A percentile compares a stretch with the other conserved stretches of the same genome.
Evolutionary conservation across 2,113 vertebrate species (phyloP).

Genomic region (Chaetodon trifascialis): DNA sequence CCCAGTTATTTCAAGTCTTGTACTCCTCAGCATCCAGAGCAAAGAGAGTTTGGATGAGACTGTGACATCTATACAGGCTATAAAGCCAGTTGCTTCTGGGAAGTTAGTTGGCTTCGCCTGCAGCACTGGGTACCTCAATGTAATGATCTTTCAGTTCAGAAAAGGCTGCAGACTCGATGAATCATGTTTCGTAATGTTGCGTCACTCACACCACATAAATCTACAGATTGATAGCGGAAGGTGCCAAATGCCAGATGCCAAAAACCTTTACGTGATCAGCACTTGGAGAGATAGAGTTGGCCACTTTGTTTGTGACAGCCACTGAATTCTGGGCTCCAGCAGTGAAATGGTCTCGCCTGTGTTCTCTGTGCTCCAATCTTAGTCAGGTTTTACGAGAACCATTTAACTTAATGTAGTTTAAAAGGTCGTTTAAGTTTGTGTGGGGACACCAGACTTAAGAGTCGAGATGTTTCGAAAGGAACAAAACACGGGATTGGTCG

Average conservation of each 20-base stretch:
- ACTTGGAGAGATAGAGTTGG: background rate
- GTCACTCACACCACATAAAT: conserved; percentile 23
- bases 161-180: conserved; percentile 6
- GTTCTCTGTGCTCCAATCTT: background rate
- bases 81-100: background rate
- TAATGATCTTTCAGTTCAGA: conserved; percentile 15
- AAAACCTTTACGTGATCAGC: conserved; percentile 10
- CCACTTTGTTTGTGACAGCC: background rate
- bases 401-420: background rate
- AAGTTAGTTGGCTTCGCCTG: conserved; percentile 6
- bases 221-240: background rate
- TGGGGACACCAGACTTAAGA: conserved; percentile 12
- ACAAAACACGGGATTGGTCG: background rate
- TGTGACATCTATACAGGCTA: background rate
- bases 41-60: background rate
- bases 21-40: background rate
- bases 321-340: background rate
- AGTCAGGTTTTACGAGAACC: background rate
- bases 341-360: background rate
- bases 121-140: background rate
- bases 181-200: conserved; percentile 5
- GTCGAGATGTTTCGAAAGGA: conserved; percentile 17
- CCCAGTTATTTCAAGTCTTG: background rate
- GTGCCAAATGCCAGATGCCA: conserved; percentile 5
- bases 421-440: conserved; percentile 13